Evolutionary conservation across 1,140 invertebrate species (phyloP).

Genomic region (Drosophila lini): DNA sequence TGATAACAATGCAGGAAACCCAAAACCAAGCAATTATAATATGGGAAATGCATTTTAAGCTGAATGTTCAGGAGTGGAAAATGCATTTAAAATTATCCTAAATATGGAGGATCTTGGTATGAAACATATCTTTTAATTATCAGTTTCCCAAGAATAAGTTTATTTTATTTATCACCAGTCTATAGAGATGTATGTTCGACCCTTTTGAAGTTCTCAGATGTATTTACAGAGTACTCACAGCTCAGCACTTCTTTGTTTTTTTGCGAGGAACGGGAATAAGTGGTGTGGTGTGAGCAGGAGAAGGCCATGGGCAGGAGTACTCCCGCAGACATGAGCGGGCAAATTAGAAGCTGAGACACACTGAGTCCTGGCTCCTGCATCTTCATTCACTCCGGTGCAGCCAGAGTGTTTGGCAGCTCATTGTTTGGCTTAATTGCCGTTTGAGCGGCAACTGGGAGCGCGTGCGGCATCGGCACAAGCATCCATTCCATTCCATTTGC

Average conservation of each 20-base stretch:
- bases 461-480: slow-evolving; percentile 42
- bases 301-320: background rate
- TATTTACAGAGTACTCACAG: slow-evolving; percentile 4
- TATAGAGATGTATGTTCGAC: too few relatives aligned
- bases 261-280: background rate
- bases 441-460: slow-evolving; percentile 57
- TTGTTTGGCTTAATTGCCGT: slow-evolving; percentile 77
- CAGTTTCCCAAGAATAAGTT: background rate
- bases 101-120: background rate
- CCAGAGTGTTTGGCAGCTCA: slow-evolving; percentile 75
- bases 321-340: slow-evolving; percentile 31
- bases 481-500: slow-evolving; percentile 21
- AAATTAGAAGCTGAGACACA: slow-evolving; percentile 51
- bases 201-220: background rate
- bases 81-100: background rate
- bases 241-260: slow-evolving; percentile 14
- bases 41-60: background rate
- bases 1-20: background rate
- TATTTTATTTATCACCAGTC: background rate
- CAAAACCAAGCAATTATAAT: background rate
- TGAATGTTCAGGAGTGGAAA: background rate
- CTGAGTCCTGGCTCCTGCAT: slow-evolving; percentile 21
- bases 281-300: slow-evolving; percentile 11
- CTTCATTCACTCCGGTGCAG: slow-evolving; percentile 39
- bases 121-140: background rate